Conservation (phyloP, 1,140 invertebrate genomes). For the Drosophila nannoptera region DNA sequence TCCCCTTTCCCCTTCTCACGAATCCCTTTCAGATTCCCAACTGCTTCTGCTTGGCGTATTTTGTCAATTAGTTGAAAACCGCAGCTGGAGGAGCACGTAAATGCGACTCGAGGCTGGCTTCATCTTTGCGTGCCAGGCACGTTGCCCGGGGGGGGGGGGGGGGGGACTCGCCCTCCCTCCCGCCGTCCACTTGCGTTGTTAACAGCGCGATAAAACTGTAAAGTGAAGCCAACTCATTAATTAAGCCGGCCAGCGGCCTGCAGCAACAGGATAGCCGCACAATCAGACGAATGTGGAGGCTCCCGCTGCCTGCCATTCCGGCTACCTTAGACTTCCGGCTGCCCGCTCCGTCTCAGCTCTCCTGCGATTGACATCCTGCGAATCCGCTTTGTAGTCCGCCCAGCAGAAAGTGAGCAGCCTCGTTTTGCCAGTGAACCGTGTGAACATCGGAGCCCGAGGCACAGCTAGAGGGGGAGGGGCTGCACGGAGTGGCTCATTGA, state of each 20-base stretch:
- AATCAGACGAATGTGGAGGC: slow-evolving; percentile 36
- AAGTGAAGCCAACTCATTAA: slow-evolving; percentile 45
- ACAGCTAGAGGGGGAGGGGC: background rate
- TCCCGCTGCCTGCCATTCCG: background rate
- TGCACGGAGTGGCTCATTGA: slow-evolving; percentile 29
- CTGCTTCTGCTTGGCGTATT: slow-evolving; percentile 16
- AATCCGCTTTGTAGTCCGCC: slow-evolving; percentile 24
- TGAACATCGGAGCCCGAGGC: slow-evolving; percentile 32
- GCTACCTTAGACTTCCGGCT: background rate
- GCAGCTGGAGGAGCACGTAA: background rate
- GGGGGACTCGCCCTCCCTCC: background rate
- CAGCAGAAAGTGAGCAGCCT: slow-evolving; percentile 34
- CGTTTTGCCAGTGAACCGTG: slow-evolving; percentile 53
- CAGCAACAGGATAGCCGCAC: slow-evolving; percentile 32
- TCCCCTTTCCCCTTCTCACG: too few species aligned
- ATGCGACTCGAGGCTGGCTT: slow-evolving; percentile 1
- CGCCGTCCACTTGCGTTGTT: background rate
- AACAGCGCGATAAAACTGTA: slow-evolving; percentile 51
- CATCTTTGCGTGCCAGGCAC: slow-evolving; percentile 21
- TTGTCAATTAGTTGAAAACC: slow-evolving; percentile 39
- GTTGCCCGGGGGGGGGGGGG: background rate
- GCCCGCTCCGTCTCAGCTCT: slow-evolving; percentile 11
- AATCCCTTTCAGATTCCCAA: background rate
- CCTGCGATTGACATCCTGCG: slow-evolving; percentile 16
- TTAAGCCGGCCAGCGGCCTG: slow-evolving; percentile 33